Base-by-base conservation (phyloP, 2,113 vertebrate species). In the Tenrec ecaudatus region DNA sequence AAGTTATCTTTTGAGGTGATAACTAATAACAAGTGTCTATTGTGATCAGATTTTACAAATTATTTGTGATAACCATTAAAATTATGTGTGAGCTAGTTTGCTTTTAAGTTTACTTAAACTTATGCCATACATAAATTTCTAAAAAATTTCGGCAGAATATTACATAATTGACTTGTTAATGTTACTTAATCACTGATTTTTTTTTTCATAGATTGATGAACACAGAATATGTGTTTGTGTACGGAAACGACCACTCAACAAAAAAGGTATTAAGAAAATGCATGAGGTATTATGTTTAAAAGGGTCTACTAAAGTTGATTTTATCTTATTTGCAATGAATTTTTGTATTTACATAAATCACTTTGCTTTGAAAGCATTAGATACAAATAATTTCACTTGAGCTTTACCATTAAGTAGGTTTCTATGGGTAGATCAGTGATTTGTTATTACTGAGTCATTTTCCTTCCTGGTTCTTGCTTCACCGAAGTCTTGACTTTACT, bases 151-250 rank as follows among this genome's bases (percentile, higher is more conserved):
- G 22, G 92, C 31, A n/a, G 86, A 91, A 36, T 94, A 82, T 7
- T 89, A 25, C 10, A 68, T 86, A 33, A 33, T 68, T 92, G 38
- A 90, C 73, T 75, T 91, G 90, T 10, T 12, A 66, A 8, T 92
- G 29, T 94, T 75, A 60, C 7, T 27, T 91, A 36, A 53, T 6
- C 36, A 89, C 19, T 86, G 10, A 31, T 93, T 86, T 91, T n/a
- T 73, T 95, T 97, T 94, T 89, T 96, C 68, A 79, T 97, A 99
- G 99, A 99, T 99, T 93, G 99, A 99, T 98, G 99, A 99, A 76
- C 99, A 99, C 96, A 98, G 99, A 93, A 99, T 99, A 98, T 99
- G 99, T 96, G 99, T 99, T 73, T 99, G 99, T 97, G 99, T 99
- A 53, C 98, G 99, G 76, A 99, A 99, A 95, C 98, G 99, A n/a